A percentile compares a stretch with the other conserved stretches of the same genome.
These are phyloP conservation scores for Cochlearius cochlearius DNA, from an alignment of 2,113 vertebrate species.

Conservation along the genomic window DNA sequence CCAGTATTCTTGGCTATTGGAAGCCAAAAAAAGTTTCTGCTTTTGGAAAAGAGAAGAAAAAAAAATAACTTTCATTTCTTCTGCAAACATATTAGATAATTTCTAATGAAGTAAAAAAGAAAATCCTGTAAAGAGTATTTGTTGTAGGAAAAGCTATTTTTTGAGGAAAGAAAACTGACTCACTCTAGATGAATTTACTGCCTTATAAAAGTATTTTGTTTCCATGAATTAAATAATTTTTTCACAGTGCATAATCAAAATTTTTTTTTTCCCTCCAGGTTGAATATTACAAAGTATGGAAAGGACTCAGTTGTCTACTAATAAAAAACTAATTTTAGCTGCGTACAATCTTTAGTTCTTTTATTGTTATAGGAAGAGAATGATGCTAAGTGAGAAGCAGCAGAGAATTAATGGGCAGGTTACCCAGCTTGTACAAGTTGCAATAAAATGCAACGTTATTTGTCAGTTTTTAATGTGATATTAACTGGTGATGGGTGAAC, in stretches of 20 bases:
- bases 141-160: not conserved
- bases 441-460: constrained; percentile 23
- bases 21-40: not conserved
- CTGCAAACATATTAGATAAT: not conserved
- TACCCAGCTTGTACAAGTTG: not conserved
- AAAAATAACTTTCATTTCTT: not conserved
- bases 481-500: constrained; percentile 29
- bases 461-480: constrained; percentile 23
- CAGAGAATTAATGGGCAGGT: constrained; percentile 28
- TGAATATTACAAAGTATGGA: not conserved
- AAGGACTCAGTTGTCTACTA: not conserved
- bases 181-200: not conserved
- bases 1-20: not conserved
- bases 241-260: not conserved
- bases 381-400: not conserved
- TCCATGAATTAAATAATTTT: not conserved
- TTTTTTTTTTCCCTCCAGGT: not conserved
- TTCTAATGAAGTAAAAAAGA: not conserved
- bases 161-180: not conserved
- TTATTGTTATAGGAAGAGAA: not conserved
- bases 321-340: constrained; percentile 36
- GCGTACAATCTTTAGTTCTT: not conserved
- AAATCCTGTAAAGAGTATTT: not conserved
- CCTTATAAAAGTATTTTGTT: not conserved
- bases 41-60: not conserved